A percentile compares a stretch with the other conserved stretches of the same genome.
Conservation (phyloP, 35 echinoderm and acorn worm genomes). For the Lytechinus variegatus region DNA sequence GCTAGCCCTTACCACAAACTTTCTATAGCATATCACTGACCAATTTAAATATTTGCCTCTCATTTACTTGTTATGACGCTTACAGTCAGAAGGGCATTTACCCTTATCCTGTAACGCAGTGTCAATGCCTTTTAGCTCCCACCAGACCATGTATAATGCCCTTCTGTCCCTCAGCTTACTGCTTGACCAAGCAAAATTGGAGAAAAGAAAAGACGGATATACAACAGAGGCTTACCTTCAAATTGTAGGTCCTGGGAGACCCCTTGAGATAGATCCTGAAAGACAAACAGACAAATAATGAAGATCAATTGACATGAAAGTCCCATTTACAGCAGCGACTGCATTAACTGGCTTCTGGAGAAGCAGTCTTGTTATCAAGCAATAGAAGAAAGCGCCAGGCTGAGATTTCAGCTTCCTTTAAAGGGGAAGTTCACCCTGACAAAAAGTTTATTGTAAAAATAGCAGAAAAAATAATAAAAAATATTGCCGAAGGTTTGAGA, state of each 20-base stretch:
- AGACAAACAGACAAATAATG: neutral
- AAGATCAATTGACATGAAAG: neutral
- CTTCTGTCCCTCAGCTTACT: neutral
- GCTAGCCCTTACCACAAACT: neutral
- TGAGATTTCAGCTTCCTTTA: neutral
- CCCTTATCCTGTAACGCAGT: neutral
- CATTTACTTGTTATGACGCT: neutral
- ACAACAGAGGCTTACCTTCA: neutral
- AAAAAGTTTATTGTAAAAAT: no score
- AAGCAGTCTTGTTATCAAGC: neutral
- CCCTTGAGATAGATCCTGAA: neutral
- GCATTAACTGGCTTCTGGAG: neutral
- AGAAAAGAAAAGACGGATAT: neutral
- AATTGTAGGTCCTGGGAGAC: neutral
- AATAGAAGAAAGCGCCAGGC: no score
- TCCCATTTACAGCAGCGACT: neutral
- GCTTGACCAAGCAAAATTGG: neutral
- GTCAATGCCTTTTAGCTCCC: neutral
- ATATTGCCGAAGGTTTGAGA: no score
- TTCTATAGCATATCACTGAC: neutral
- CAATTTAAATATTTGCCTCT: constrained; percentile 14
- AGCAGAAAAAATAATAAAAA: no score
- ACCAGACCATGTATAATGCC: neutral
- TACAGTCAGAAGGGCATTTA: neutral
- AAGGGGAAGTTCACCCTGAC: no score